phyloP scores from a whole-genome alignment of 2,888 invertebrate genomes.

The Dasysyrphus tricinctus region DNA sequence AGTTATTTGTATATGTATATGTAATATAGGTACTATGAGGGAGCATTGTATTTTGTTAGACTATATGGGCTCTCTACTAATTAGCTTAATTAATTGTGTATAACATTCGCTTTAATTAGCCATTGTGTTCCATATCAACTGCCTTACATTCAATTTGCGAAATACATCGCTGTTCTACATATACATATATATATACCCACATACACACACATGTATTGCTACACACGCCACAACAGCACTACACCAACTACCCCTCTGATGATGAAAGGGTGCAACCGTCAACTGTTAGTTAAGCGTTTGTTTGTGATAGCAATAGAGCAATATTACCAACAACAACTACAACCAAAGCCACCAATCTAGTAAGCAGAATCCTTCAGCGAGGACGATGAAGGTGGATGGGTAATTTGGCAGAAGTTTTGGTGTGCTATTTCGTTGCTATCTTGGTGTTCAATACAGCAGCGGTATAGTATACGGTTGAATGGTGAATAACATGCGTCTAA shows the following conservation, averaged over 20 bases:
- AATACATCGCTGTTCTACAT: constrained; percentile 70
- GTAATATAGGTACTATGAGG: background rate
- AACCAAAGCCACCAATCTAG: background rate
- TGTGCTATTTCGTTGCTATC: constrained; percentile 37
- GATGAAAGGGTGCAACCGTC: constrained; percentile 70
- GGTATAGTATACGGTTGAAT: constrained; percentile 59
- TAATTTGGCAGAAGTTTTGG: background rate
- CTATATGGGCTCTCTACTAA: constrained; percentile 77
- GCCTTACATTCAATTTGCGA: constrained; percentile 78
- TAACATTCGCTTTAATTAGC: constrained; percentile 78
- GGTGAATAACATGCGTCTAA: constrained; percentile 77
- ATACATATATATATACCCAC: background rate
- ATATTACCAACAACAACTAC: background rate
- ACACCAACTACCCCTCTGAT: background rate
- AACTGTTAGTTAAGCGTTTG: constrained; percentile 60
- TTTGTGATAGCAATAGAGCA: constrained; percentile 28
- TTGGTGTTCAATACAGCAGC: constrained; percentile 62
- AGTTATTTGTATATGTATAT: background rate
- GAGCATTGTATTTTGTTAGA: constrained; percentile 61
- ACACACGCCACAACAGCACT: constrained; percentile 19
- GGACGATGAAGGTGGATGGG: background rate
- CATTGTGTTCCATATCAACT: constrained; percentile 77
- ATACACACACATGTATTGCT: background rate
- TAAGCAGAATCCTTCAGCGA: background rate
- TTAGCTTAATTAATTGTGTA: constrained; percentile 79